phyloP scores from a whole-genome alignment of 2,797 vertebrate genomes.

The Gastrophryne carolinensis region DNA sequence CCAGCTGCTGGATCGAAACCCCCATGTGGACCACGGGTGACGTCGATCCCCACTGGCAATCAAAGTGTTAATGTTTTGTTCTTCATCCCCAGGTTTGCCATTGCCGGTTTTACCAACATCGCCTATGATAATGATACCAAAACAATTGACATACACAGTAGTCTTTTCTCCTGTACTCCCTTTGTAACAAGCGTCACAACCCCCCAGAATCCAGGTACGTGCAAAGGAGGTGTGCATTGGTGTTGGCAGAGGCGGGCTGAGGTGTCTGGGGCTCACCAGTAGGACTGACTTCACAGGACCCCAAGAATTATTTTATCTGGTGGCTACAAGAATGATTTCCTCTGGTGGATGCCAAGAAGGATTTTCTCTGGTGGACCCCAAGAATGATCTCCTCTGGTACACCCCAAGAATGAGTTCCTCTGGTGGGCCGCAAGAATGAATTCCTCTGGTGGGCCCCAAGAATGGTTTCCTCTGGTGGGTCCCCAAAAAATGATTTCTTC shows the following conservation, averaged over 20 bases:
- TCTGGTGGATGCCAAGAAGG: too few relatives aligned
- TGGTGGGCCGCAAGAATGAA: too few relatives aligned
- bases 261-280: background rate
- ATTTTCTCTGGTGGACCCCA: too few relatives aligned
- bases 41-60: background rate
- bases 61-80: background rate
- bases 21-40: too few relatives aligned
- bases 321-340: background rate
- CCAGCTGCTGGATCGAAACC: too few relatives aligned
- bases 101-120: slow-evolving; percentile 14
- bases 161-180: slow-evolving; percentile 63
- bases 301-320: background rate
- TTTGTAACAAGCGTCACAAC: slow-evolving; percentile 57
- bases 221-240: background rate
- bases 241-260: background rate
- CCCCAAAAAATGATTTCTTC: too few relatives aligned
- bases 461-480: too few relatives aligned
- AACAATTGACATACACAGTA: slow-evolving; percentile 57
- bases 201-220: slow-evolving; percentile 71
- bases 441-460: too few relatives aligned
- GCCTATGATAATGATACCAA: accelerated
- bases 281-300: background rate
- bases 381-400: too few relatives aligned
- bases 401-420: too few relatives aligned
- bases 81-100: background rate